These are phyloP conservation scores for Scrobipalpa costella DNA, from an alignment of 2,888 invertebrate genomes.

Conservation along the genomic window DNA sequence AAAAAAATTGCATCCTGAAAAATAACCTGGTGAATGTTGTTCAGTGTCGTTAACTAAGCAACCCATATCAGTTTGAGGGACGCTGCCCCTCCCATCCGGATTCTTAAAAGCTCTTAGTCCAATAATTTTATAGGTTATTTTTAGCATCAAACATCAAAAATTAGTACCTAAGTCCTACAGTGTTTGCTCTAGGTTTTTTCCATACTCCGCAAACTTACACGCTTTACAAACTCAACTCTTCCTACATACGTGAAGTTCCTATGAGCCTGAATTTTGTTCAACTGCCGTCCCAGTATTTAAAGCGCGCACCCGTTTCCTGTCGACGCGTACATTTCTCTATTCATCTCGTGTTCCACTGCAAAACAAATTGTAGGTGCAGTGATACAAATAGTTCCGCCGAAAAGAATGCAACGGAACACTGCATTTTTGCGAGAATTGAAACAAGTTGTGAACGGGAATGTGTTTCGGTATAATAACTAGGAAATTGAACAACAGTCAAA, in stretches of 20 bases:
- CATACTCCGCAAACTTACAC: background rate
- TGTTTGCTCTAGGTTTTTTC: background rate
- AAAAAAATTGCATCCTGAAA: too few species aligned
- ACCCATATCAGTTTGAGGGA: too few species aligned
- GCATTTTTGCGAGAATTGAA: slow-evolving; percentile 11
- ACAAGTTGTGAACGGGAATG: background rate
- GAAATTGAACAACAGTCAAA: background rate
- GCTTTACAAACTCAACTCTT: background rate
- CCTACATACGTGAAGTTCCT: background rate
- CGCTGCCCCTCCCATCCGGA: too few species aligned
- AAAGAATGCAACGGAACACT: slow-evolving; percentile 39
- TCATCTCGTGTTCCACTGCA: slow-evolving; percentile 3
- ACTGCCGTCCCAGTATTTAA: background rate
- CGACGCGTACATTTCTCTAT: slow-evolving; percentile 10
- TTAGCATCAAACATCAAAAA: too few species aligned
- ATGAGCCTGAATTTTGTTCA: background rate
- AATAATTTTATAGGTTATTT: too few species aligned
- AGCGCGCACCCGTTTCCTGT: background rate
- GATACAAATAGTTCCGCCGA: slow-evolving; percentile 15
- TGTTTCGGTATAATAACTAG: background rate
- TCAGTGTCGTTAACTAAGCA: too few species aligned
- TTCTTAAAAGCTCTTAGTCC: too few species aligned
- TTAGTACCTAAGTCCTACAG: too few species aligned
- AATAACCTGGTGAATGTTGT: too few species aligned
- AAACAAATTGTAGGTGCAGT: slow-evolving; percentile 17